Evolutionary conservation across 2,888 invertebrate genomes (phyloP).

Genomic region (Tenodera sinensis): DNA sequence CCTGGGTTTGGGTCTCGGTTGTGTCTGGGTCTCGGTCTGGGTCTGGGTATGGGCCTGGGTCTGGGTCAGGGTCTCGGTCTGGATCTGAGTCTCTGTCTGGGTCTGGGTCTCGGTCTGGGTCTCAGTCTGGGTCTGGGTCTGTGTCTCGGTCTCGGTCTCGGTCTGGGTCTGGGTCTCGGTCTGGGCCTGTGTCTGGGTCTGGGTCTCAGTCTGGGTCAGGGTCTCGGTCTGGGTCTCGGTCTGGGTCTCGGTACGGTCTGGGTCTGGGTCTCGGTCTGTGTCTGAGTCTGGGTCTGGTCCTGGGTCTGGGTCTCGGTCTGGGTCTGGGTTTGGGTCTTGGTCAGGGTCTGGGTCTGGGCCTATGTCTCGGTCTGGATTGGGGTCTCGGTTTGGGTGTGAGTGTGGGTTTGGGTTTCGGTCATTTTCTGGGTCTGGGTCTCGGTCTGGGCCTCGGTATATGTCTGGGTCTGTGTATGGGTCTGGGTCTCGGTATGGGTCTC

Average conservation of each 20-base stretch:
- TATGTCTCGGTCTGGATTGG: not conserved
- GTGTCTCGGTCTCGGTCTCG: conserved; percentile 7
- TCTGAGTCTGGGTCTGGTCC: conserved; percentile 34
- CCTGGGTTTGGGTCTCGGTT: conserved; percentile 32
- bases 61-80: conserved; percentile 35
- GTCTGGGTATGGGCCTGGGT: conserved; percentile 32
- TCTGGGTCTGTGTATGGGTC: conserved; percentile 29
- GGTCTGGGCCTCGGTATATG: not conserved
- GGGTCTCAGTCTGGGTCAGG: too few species aligned
- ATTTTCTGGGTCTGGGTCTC: not conserved
- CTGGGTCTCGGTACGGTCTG: too few species aligned
- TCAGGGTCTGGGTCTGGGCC: not conserved
- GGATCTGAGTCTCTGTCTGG: conserved; percentile 31
- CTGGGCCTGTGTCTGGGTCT: conserved; percentile 25
- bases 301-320: conserved; percentile 32
- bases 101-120: too few species aligned
- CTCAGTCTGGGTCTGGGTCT: too few species aligned
- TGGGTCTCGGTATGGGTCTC: too few species aligned
- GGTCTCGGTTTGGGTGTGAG: too few species aligned
- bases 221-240: conserved; percentile 31
- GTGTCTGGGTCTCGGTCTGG: not conserved
- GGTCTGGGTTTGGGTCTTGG: not conserved
- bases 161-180: conserved; percentile 29
- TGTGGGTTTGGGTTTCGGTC: not conserved
- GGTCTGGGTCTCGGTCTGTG: conserved; percentile 27